A percentile compares a stretch with the other conserved stretches of the same genome.
phyloP scores from a whole-genome alignment of 1,140 invertebrate species.

The Caenorhabditis inopinata region DNA sequence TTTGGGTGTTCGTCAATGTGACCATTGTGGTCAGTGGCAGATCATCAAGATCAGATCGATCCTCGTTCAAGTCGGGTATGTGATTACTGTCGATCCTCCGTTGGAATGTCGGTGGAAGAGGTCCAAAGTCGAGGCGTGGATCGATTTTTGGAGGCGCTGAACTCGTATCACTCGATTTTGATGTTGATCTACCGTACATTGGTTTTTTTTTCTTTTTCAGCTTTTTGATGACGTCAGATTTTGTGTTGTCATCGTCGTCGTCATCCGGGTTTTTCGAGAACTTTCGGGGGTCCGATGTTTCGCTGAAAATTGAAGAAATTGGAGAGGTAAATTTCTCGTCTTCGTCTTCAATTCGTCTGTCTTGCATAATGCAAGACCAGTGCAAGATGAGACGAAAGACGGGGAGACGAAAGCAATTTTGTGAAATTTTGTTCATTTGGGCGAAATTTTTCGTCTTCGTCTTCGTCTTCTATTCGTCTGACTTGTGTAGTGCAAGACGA shows the following conservation, averaged over 20 bases:
- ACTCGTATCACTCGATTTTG: not conserved
- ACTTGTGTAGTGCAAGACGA: no score
- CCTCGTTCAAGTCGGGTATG: not conserved
- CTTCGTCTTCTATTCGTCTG: no score
- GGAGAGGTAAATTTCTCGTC: no score
- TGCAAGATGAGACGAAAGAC: no score
- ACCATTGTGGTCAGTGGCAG: slow-evolving; percentile 10
- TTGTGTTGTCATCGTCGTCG: slow-evolving; percentile 15
- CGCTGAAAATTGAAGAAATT: not conserved
- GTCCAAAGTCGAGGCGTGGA: slow-evolving; percentile 7
- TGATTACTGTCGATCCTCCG: slow-evolving; percentile 6
- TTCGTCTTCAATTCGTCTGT: no score
- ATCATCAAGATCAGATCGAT: not conserved
- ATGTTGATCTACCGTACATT: slow-evolving; percentile 12
- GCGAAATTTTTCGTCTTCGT: no score
- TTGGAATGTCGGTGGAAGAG: not conserved
- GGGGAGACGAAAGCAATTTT: no score
- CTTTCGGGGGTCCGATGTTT: not conserved
- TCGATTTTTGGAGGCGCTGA: not conserved
- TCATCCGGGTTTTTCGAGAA: not conserved
- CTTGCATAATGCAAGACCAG: no score
- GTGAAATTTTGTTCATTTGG: no score
- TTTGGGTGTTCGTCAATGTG: slow-evolving; percentile 21
- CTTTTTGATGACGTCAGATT: not conserved
- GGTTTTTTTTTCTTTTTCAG: slow-evolving; percentile 5